Conservation (phyloP, 1,140 invertebrate species). For the Planococcus citri region DNA sequence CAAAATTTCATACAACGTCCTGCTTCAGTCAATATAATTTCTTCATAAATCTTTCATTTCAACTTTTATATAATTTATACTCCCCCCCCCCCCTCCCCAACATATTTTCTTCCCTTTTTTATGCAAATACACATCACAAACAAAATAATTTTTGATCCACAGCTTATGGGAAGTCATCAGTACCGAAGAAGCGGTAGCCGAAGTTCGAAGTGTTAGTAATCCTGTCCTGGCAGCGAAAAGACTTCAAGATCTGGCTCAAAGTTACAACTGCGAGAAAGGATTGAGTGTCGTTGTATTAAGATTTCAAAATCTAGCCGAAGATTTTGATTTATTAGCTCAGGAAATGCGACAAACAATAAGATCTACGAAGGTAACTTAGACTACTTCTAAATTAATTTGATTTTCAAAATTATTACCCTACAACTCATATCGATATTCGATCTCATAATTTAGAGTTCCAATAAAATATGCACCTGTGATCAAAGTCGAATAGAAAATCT, state of each 20-base stretch:
- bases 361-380: slow-evolving; percentile 33
- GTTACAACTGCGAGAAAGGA: slow-evolving; percentile 67
- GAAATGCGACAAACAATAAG: slow-evolving; percentile 57
- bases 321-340: slow-evolving; percentile 59
- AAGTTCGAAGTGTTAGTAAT: slow-evolving; percentile 58
- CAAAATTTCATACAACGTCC: no score
- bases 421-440: no score
- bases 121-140: not conserved
- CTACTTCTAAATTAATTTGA: no score
- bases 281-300: slow-evolving; percentile 61
- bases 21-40: no score
- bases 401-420: no score
- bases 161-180: slow-evolving; percentile 62
- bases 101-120: no score
- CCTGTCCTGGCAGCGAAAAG: slow-evolving; percentile 65
- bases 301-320: slow-evolving; percentile 46
- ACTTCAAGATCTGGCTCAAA: slow-evolving; percentile 65
- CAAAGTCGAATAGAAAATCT: not conserved
- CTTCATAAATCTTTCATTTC: no score
- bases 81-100: no score
- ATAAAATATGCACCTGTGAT: not conserved
- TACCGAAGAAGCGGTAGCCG: slow-evolving; percentile 56
- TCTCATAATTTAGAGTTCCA: not conserved
- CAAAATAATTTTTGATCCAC: not conserved
- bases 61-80: no score